Evolutionary conservation across 2,888 invertebrate species (phyloP).

Genomic region (Dendrolimus houi): DNA sequence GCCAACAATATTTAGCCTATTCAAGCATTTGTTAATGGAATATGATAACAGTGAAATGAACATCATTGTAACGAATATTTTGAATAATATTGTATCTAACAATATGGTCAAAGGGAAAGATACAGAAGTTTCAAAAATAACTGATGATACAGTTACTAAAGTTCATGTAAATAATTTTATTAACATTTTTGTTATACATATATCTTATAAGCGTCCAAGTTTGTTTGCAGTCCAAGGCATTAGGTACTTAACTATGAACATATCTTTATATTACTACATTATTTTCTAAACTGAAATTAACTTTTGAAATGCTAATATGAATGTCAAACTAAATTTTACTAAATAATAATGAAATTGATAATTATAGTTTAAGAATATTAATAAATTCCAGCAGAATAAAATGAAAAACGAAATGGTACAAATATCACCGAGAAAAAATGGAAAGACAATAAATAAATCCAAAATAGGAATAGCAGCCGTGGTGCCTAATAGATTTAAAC

Average conservation of each 20-base stretch:
- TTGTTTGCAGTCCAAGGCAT: no score
- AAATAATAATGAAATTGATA: not conserved
- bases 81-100: constrained; percentile 44
- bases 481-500: constrained; percentile 22
- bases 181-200: no score
- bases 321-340: not conserved
- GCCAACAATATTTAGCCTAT: constrained; percentile 35
- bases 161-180: constrained; percentile 18
- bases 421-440: constrained; percentile 29
- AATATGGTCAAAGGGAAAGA: constrained; percentile 22
- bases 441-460: constrained; percentile 22
- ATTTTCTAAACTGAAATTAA: not conserved
- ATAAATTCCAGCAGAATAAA: constrained; percentile 33
- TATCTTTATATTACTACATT: no score
- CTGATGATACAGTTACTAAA: constrained; percentile 42
- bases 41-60: constrained; percentile 57
- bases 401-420: constrained; percentile 38
- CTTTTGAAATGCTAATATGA: not conserved
- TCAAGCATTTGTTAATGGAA: constrained; percentile 43
- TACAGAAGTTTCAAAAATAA: constrained; percentile 16
- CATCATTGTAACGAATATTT: constrained; percentile 42
- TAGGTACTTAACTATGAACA: no score
- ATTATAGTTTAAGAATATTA: not conserved
- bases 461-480: constrained; percentile 17
- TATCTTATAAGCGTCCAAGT: no score